Conservation (phyloP, 2,888 invertebrate genomes). For the Drosophila pseudotalamancana region DNA sequence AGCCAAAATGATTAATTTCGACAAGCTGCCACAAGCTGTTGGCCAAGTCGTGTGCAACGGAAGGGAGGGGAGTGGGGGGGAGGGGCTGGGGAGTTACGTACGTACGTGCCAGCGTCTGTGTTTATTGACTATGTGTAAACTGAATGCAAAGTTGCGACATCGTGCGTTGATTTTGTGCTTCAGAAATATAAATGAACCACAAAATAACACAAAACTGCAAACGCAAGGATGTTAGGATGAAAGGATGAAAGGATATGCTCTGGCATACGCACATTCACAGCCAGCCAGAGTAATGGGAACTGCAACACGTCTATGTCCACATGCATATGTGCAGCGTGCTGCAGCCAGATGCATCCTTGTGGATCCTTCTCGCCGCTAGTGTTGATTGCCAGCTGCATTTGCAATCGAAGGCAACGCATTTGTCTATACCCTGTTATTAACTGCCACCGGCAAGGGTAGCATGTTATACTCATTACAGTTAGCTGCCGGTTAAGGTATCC, state of each 20-base stretch:
- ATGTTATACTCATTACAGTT: no score
- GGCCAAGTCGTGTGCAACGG: neutral
- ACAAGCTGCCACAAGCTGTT: slow-evolving; percentile 73
- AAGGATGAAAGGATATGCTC: slow-evolving; percentile 9
- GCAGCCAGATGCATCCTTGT: neutral
- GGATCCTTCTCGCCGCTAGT: slow-evolving; percentile 1
- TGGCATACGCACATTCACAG: neutral
- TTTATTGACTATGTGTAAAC: slow-evolving; percentile 63
- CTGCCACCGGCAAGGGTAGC: no score
- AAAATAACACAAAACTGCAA: slow-evolving; percentile 51
- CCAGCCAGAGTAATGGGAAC: neutral
- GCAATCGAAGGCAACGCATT: slow-evolving; percentile 41
- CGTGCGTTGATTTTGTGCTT: slow-evolving; percentile 69
- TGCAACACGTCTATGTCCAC: slow-evolving; percentile 5
- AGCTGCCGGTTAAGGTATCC: no score
- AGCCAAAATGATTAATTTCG: slow-evolving; percentile 77
- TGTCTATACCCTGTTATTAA: slow-evolving; percentile 5
- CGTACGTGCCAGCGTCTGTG: slow-evolving; percentile 58
- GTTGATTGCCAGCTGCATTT: slow-evolving; percentile 30
- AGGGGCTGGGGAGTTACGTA: neutral
- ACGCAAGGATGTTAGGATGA: slow-evolving; percentile 15
- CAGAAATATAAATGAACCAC: slow-evolving; percentile 64
- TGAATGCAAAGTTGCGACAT: slow-evolving; percentile 65
- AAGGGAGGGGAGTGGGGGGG: neutral
- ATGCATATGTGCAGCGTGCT: neutral